Evolutionary conservation across 2,888 invertebrate species (phyloP).

Genomic region (Carabus problematicus): DNA sequence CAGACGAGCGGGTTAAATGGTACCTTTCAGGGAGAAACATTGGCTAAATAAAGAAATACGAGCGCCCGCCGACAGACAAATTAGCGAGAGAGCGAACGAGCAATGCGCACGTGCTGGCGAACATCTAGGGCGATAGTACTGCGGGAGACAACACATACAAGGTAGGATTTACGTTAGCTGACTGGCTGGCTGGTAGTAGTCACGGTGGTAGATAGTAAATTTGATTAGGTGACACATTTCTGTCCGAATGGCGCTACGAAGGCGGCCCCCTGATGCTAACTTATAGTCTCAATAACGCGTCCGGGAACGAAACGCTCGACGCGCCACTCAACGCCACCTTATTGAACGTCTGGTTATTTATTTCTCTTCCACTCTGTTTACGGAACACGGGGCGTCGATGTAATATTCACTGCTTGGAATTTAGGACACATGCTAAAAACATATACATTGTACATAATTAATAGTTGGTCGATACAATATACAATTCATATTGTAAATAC

Average conservation of each 20-base stretch:
- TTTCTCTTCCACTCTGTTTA: not conserved
- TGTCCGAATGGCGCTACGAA: constrained; percentile 48
- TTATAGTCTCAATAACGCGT: constrained; percentile 54
- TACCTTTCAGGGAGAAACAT: constrained; percentile 46
- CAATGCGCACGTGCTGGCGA: no score
- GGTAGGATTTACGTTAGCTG: no score
- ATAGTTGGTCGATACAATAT: no score
- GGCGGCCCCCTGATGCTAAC: constrained; percentile 54
- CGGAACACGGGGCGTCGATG: no score
- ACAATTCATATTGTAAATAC: no score
- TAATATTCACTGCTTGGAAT: no score
- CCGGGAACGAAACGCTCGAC: constrained; percentile 12
- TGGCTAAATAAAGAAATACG: constrained; percentile 60
- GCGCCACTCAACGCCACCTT: constrained; percentile 6
- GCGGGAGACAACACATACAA: constrained; percentile 43
- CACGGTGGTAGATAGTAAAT: constrained; percentile 54
- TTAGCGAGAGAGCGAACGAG: constrained; percentile 53
- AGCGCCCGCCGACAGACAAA: constrained; percentile 58
- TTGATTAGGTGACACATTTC: constrained; percentile 59
- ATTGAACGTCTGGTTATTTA: constrained; percentile 7
- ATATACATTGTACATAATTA: no score
- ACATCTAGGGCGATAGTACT: constrained; percentile 44
- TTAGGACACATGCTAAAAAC: no score
- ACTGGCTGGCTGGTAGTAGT: no score
- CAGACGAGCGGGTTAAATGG: constrained; percentile 58